These are phyloP conservation scores for Polyommatus icarus DNA, from an alignment of 2,888 invertebrate species.

Conservation along the genomic window DNA sequence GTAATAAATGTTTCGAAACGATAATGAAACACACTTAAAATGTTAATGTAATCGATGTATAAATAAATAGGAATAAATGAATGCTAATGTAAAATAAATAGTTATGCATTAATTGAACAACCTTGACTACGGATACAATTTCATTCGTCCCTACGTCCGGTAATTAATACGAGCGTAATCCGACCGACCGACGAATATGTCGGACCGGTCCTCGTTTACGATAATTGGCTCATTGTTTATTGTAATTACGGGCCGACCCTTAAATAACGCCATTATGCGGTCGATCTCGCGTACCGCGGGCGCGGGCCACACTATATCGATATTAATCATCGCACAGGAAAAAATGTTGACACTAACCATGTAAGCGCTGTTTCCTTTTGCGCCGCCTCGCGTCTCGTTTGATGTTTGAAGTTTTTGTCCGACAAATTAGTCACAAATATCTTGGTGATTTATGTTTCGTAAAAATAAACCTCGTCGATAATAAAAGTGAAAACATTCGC, in stretches of 20 bases:
- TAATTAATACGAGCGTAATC: constrained; percentile 43
- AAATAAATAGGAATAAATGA: constrained; percentile 23
- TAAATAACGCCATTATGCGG: constrained; percentile 37
- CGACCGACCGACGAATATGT: constrained; percentile 41
- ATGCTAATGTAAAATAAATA: constrained; percentile 18
- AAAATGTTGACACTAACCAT: constrained; percentile 19
- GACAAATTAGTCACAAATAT: constrained; percentile 12
- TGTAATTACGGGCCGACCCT: constrained; percentile 39
- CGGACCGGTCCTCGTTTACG: constrained; percentile 41
- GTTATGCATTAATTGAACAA: constrained; percentile 30
- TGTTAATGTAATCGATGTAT: constrained; percentile 6
- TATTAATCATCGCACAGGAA: constrained; percentile 11
- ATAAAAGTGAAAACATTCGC: constrained; percentile 2
- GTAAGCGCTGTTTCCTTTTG: neutral
- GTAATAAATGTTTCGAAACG: constrained; percentile 16
- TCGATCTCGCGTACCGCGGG: constrained; percentile 33
- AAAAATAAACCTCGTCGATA: neutral
- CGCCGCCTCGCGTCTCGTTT: neutral
- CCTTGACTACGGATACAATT: constrained; percentile 35
- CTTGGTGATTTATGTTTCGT: neutral
- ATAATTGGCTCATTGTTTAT: constrained; percentile 43
- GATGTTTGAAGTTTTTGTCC: neutral
- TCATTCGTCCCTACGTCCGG: constrained; percentile 40
- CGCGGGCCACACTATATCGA: constrained; percentile 6
- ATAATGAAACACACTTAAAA: constrained; percentile 25